Conservation (phyloP, 2,888 invertebrate genomes). For the Agonopterix subpropinquella region DNA sequence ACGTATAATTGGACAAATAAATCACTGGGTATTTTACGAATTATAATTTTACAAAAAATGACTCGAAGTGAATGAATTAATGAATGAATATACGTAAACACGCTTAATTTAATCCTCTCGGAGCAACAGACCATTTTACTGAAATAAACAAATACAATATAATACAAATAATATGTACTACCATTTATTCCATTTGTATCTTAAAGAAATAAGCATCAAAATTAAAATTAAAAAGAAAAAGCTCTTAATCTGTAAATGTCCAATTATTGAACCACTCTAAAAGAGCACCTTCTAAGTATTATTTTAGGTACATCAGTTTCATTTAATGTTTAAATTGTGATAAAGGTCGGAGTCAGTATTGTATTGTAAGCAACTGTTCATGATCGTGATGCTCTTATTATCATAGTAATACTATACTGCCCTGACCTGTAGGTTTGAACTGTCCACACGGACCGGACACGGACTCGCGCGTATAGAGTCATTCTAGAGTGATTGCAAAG, state of each 20-base stretch:
- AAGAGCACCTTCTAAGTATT: conserved; percentile 30
- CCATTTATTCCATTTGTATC: conserved; percentile 29
- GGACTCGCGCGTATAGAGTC: conserved; percentile 10
- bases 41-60: conserved; percentile 6
- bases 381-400: background rate
- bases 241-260: conserved; percentile 38
- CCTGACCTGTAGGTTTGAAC: background rate
- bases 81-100: conserved; percentile 20
- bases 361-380: conserved; percentile 1
- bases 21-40: conserved; percentile 17
- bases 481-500: conserved; percentile 27
- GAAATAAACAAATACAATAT: conserved; percentile 17
- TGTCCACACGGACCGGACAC: too few relatives aligned
- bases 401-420: background rate
- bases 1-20: conserved; percentile 30
- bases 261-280: conserved; percentile 44
- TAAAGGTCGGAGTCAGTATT: background rate
- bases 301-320: conserved; percentile 3
- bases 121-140: conserved; percentile 43
- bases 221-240: conserved; percentile 42
- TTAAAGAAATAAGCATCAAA: conserved; percentile 31
- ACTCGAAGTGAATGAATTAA: background rate
- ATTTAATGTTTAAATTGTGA: background rate
- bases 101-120: conserved; percentile 23
- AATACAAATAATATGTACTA: conserved; percentile 11